These are phyloP conservation scores for Odocoileus virginianus DNA, from an alignment of 2,113 vertebrate genomes.

Conservation along the genomic window DNA sequence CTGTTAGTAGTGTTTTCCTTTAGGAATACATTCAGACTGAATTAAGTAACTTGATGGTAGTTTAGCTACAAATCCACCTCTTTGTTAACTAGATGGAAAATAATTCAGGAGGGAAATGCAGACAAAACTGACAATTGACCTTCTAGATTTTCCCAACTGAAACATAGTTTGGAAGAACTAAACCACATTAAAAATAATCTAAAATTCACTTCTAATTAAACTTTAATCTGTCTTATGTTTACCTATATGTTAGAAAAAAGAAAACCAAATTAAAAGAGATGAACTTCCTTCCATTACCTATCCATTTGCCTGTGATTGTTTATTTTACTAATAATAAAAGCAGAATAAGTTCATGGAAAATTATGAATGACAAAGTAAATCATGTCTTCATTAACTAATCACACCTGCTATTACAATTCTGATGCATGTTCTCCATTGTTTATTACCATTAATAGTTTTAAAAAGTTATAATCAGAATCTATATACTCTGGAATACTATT, in stretches of 20 bases:
- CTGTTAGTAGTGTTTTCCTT: background rate
- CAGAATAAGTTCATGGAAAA: background rate
- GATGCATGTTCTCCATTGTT: background rate
- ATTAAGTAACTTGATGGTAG: background rate
- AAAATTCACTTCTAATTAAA: background rate
- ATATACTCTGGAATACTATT: background rate
- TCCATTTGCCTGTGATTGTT: background rate
- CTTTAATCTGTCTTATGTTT: background rate
- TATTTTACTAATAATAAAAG: background rate
- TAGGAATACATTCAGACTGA: background rate
- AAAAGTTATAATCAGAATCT: background rate
- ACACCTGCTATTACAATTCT: background rate
- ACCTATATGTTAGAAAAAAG: background rate
- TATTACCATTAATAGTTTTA: background rate
- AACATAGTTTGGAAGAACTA: background rate
- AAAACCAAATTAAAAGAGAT: background rate
- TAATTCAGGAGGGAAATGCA: background rate
- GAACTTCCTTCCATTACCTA: background rate
- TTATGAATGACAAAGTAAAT: background rate
- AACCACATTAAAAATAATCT: background rate
- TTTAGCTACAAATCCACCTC: background rate
- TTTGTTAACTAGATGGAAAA: slow-evolving; percentile 19
- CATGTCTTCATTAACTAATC: background rate
- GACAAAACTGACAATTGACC: background rate
- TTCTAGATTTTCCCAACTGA: background rate